Base-by-base conservation (phyloP, 2,113 vertebrate species). In the Anguilla japonica region DNA sequence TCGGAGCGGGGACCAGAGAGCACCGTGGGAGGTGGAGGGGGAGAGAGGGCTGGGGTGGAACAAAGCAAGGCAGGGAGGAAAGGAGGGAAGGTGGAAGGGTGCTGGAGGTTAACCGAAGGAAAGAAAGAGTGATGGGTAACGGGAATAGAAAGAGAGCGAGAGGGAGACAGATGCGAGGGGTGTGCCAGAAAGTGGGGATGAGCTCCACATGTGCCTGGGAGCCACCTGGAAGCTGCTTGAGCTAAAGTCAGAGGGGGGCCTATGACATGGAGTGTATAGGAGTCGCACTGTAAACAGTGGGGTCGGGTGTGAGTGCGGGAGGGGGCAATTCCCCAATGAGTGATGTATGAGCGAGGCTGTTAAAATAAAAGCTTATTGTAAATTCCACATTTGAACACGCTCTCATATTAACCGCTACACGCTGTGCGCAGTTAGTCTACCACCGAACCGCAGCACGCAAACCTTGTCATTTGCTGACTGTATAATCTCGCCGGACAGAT, bases 1-100 rank as follows among this genome's bases (percentile, higher is more conserved):
- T 81, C 82, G 85, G 83, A 87, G 88, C 86, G n/a, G 88, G 82
- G 14, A 75, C 81, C 86, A 82, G 79, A 26, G 40, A 63, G 81
- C n/a, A 78, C 39, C 50, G 81, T 16, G 34, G 34, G 15, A 53
- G 82, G 81, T 39, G 82, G 29, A 56, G 67, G 67, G 71, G 43
- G 75, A 11, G 41, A 79, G n/a, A 2, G 43, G 13, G 50, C 50
- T 11, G 34, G n/a, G 46, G 20, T 26, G 43, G 7, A 79, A 50
- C 40, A 60, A 7, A 86, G 34, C 79, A 83, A 53, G 81, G 2
- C 40, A 50, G 41, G 63, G 79, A 57, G 79, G 78, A 34, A 83
- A 56, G 16, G 40, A 13, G 40, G 57, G 67, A 39, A 43, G 67
- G 71, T 14, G 11, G 71, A 78, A 79, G 60, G 18, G 18, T 18